Percentiles rank a stretch among this genome's conserved stretches.
Evolutionary conservation across 2,113 vertebrate species (phyloP).

Genomic region (Brachyistius frenatus): DNA sequence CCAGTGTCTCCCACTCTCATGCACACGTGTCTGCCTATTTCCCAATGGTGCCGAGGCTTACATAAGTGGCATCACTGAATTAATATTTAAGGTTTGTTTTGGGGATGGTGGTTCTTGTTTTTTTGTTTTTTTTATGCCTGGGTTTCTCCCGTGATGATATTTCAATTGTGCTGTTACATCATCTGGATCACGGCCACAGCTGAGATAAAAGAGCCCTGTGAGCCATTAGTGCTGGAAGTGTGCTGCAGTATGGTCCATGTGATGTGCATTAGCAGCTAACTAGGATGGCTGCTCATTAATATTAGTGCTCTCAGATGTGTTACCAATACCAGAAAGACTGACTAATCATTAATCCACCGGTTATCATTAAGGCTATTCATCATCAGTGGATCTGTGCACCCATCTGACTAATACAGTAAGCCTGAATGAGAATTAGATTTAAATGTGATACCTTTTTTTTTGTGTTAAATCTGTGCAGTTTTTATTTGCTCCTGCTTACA

Average conservation of each 20-base stretch:
- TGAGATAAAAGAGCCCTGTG: conserved; percentile 63
- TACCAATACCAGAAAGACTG: conserved; percentile 53
- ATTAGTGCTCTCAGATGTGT: conserved; percentile 60
- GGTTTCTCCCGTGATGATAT: conserved; percentile 63
- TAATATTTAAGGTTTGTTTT: conserved; percentile 81
- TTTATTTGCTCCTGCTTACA: background rate
- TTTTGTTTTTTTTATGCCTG: conserved; percentile 41
- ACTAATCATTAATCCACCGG: conserved; percentile 51
- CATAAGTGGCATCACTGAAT: conserved; percentile 73
- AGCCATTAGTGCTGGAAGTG: conserved; percentile 55
- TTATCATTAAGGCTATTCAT: conserved; percentile 35
- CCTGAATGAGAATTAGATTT: conserved; percentile 16
- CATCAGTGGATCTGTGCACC: conserved; percentile 22
- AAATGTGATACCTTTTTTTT: conserved; percentile 1
- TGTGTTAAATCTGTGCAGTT: background rate
- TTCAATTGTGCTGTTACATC: conserved; percentile 76
- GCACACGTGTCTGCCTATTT: conserved; percentile 42
- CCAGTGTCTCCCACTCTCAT: conserved; percentile 30
- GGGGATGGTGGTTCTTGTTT: conserved; percentile 49
- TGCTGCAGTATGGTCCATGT: conserved; percentile 65
- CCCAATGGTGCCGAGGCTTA: conserved; percentile 62
- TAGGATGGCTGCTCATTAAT: conserved; percentile 64
- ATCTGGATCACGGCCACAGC: conserved; percentile 69
- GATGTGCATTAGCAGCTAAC: conserved; percentile 60
- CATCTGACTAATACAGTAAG: conserved; percentile 28